phyloP scores from a whole-genome alignment of 2,113 vertebrate genomes.

The Crypturellus undulatus region DNA sequence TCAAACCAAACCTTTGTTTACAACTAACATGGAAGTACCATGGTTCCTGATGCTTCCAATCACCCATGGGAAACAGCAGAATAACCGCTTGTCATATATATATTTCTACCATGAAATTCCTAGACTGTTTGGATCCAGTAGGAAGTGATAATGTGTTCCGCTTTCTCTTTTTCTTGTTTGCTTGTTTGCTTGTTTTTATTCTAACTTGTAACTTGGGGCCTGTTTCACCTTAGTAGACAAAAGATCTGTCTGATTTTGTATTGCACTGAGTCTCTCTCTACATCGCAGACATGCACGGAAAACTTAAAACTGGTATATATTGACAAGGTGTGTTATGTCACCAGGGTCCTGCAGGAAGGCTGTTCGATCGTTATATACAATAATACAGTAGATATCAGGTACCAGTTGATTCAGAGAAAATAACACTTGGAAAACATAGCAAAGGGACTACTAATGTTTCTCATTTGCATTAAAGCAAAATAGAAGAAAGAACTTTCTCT shows the following conservation, averaged over 20 bases:
- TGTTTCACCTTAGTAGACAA: background rate
- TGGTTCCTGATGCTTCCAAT: background rate
- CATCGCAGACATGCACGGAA: background rate
- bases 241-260: background rate
- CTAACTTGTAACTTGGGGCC: background rate
- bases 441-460: background rate
- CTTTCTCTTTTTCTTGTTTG: background rate
- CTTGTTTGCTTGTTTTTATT: background rate
- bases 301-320: background rate
- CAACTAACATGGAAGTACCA: background rate
- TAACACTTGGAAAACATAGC: background rate
- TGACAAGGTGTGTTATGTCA: background rate
- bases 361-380: background rate
- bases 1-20: background rate
- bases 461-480: background rate
- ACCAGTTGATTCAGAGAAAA: background rate
- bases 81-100: background rate
- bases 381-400: background rate
- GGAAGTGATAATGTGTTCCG: constrained; percentile 16
- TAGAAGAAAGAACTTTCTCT: background rate
- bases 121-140: background rate
- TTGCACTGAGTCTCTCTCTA: background rate
- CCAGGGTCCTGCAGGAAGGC: background rate
- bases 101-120: background rate
- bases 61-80: background rate